phyloP scores from a whole-genome alignment of 2,888 invertebrate species.

The Rhagonycha lutea region DNA sequence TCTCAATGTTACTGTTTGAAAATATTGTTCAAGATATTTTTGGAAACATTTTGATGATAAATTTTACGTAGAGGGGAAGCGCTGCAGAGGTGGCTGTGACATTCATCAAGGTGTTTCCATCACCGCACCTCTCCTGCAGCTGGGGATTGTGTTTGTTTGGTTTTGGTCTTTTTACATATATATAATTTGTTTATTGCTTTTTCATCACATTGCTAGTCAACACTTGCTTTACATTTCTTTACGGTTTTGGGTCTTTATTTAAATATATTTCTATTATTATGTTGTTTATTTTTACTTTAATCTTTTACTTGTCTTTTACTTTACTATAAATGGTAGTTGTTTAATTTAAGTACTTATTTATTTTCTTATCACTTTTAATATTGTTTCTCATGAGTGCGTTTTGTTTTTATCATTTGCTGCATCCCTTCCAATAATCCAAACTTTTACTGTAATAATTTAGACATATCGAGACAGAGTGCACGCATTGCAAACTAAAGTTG shows the following conservation, averaged over 20 bases:
- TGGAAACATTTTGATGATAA: conserved; percentile 59
- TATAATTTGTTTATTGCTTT: conserved; percentile 25
- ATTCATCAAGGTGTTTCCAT: conserved; percentile 61
- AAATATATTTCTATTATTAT: background rate
- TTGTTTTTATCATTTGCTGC: conserved; percentile 58
- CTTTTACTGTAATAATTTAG: conserved; percentile 59
- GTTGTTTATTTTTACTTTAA: background rate
- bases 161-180: conserved; percentile 28
- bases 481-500: conserved; percentile 84
- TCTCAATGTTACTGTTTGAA: conserved; percentile 21
- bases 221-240: conserved; percentile 14
- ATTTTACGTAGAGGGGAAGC: conserved; percentile 33
- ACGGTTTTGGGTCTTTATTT: conserved; percentile 2
- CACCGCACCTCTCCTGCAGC: conserved; percentile 52
- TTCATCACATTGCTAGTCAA: conserved; percentile 35
- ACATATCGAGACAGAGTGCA: conserved; percentile 85
- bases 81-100: conserved; percentile 52
- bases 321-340: background rate
- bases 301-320: background rate
- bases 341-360: conserved; percentile 41
- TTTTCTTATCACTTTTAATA: conserved; percentile 36
- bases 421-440: conserved; percentile 42
- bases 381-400: conserved; percentile 39
- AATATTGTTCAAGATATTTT: conserved; percentile 10
- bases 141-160: conserved; percentile 48